phyloP scores from a whole-genome alignment of 1,140 invertebrate genomes.

The Hormaphis cornu region DNA sequence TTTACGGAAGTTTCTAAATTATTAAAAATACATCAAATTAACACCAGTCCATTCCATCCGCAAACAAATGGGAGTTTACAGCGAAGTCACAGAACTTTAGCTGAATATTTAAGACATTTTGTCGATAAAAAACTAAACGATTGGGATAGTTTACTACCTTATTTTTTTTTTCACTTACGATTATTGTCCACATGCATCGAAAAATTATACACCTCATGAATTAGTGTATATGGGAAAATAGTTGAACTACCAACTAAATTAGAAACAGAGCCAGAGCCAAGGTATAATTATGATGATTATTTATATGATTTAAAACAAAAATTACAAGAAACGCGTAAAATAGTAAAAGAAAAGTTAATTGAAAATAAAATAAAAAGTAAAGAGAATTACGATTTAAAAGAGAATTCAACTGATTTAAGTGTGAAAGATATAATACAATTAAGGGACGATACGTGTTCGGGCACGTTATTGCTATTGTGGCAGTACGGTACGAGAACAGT shows the following conservation, averaged over 20 bases:
- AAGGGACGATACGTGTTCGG: background rate
- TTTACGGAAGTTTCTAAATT: constrained; percentile 37
- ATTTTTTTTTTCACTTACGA: too few relatives aligned
- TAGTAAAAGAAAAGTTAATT: constrained; percentile 38
- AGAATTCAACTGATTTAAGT: constrained; percentile 34
- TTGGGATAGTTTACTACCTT: constrained; percentile 45
- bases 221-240: background rate
- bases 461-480: too few relatives aligned
- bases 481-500: too few relatives aligned
- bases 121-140: constrained; percentile 39
- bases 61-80: constrained; percentile 37
- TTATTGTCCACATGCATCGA: too few relatives aligned
- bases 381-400: constrained; percentile 39
- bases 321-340: constrained; percentile 38
- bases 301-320: constrained; percentile 32
- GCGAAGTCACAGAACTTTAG: constrained; percentile 42
- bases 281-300: constrained; percentile 11
- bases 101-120: constrained; percentile 43
- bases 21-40: constrained; percentile 40
- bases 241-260: background rate
- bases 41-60: background rate
- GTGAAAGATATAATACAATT: constrained; percentile 29
- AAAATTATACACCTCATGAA: too few relatives aligned
- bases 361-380: constrained; percentile 38
- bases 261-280: background rate